Evolutionary conservation across 1,140 invertebrate species (phyloP), one percentile per base, ranked within the genome.

Genomic region (Conus ventricosus): DNA sequence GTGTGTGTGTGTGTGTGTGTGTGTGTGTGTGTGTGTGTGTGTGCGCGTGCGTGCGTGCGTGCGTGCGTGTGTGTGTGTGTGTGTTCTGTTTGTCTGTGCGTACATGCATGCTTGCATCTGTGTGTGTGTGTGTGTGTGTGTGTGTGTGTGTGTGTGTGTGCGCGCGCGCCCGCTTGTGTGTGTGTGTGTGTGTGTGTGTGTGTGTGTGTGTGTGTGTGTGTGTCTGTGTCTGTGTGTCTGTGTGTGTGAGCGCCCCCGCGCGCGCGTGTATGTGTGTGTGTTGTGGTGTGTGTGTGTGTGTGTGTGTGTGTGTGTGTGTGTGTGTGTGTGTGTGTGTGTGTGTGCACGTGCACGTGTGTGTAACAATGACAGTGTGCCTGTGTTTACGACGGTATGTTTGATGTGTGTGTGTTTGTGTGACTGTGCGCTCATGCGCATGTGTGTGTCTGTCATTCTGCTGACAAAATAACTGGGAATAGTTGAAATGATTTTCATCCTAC

Each of bases 121-220:
- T 78, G 76, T 78, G 25, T 78, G 76, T 39, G 25, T 78, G 25
- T 78, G 25, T 39, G 25, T 78, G 25, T 39, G 76, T 78, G 25
- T 39, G 76, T 78, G 25, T 39, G 76, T 78, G 76, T 78, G 25
- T 39, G 76, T 78, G 76, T 39, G 76, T 78, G 76, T 75, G 67
- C 17, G 67, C 67, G 27, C 25, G 76, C 8, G 76, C 25, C 8
- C 25, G 76, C 39, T 7, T 78, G n/a, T 78, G 76, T 78, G 76
- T 78, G 76, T 78, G n/a, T 78, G 20, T 78, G 6, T 27, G 76
- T 78, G n/a, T 78, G 25, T 39, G n/a, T 39, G 76, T 39, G n/a
- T 78, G 76, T 78, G 76, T 78, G 76, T 78, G 76, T 78, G 76
- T 27, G 76, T 27, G n/a, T 27, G 27, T 71, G 67, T 20, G 67